phyloP scores from a whole-genome alignment of 2,888 invertebrate species.

The Pseudococcus jackbeardsleyi region DNA sequence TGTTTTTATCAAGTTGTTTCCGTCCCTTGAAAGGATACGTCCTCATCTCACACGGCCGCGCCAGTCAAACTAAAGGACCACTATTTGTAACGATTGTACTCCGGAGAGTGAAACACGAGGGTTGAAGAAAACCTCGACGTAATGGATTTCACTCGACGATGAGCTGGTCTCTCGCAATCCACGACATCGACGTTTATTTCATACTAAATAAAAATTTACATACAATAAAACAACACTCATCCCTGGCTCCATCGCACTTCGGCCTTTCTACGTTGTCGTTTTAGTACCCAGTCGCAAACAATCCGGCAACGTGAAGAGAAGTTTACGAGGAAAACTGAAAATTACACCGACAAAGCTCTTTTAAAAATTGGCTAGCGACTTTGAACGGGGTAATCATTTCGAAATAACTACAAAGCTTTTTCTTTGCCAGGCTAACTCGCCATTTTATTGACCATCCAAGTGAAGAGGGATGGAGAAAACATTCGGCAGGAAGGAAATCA shows the following conservation, averaged over 20 bases:
- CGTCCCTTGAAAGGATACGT: constrained; percentile 24
- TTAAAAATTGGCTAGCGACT: constrained; percentile 42
- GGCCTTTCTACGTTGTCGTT: neutral
- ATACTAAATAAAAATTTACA: constrained; percentile 53
- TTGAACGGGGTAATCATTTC: constrained; percentile 37
- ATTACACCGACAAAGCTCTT: constrained; percentile 30
- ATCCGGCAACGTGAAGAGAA: neutral
- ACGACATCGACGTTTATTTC: constrained; percentile 20
- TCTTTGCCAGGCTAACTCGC: constrained; percentile 22
- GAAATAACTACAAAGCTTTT: constrained; percentile 35
- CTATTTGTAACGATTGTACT: constrained; percentile 40
- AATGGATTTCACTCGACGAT: constrained; percentile 14
- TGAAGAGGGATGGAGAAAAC: neutral
- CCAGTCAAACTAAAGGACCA: neutral
- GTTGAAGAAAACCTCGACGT: constrained; percentile 49
- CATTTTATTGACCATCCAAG: constrained; percentile 23
- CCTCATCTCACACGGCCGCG: neutral
- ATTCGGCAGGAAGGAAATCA: constrained; percentile 24
- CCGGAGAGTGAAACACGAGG: neutral
- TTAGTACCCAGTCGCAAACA: neutral
- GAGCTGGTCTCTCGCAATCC: neutral
- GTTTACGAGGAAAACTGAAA: neutral
- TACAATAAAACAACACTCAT: constrained; percentile 5
- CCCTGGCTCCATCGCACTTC: neutral
- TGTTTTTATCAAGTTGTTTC: constrained; percentile 58